Percentiles rank a stretch among this genome's conserved stretches.
These are phyloP conservation scores for Myotis brandtii DNA, from an alignment of 2,113 vertebrate species.

Conservation along the genomic window DNA sequence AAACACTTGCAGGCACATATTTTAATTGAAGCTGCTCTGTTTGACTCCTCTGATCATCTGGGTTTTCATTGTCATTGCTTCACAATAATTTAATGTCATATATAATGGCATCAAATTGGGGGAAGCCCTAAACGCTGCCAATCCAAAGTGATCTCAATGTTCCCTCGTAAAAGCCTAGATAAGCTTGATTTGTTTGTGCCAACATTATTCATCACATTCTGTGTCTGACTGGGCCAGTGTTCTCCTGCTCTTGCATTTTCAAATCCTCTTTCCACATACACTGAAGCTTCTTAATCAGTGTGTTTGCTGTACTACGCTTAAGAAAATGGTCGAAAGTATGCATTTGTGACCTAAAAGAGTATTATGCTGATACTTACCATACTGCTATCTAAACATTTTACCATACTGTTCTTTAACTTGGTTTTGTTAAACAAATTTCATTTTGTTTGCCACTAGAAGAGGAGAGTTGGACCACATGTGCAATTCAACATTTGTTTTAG, in stretches of 20 bases:
- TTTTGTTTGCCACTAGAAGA: slow-evolving; percentile 83
- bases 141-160: slow-evolving; percentile 86
- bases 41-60: slow-evolving; percentile 89
- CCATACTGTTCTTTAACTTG: slow-evolving; percentile 80
- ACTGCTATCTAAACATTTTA: slow-evolving; percentile 85
- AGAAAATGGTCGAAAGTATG: slow-evolving; percentile 85
- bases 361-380: slow-evolving; percentile 82
- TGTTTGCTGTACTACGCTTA: slow-evolving; percentile 85
- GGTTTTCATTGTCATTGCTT: slow-evolving; percentile 87
- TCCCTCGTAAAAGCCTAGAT: slow-evolving; percentile 77
- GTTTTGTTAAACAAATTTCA: slow-evolving; percentile 84
- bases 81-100: slow-evolving; percentile 90
- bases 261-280: slow-evolving; percentile 82
- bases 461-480: slow-evolving; percentile 78
- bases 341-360: slow-evolving; percentile 79
- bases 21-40: slow-evolving; percentile 87
- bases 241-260: slow-evolving; percentile 84
- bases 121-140: slow-evolving; percentile 88
- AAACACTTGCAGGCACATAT: slow-evolving; percentile 85
- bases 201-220: slow-evolving; percentile 87
- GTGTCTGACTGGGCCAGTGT: slow-evolving; percentile 85
- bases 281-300: slow-evolving; percentile 85
- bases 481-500: slow-evolving; percentile 83
- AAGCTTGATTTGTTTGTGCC: slow-evolving; percentile 87
- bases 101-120: slow-evolving; percentile 87